Percentiles rank a stretch among this genome's conserved stretches.
Evolutionary conservation across 2,797 vertebrate species (phyloP).

Genomic region (Sebastes reedi): DNA sequence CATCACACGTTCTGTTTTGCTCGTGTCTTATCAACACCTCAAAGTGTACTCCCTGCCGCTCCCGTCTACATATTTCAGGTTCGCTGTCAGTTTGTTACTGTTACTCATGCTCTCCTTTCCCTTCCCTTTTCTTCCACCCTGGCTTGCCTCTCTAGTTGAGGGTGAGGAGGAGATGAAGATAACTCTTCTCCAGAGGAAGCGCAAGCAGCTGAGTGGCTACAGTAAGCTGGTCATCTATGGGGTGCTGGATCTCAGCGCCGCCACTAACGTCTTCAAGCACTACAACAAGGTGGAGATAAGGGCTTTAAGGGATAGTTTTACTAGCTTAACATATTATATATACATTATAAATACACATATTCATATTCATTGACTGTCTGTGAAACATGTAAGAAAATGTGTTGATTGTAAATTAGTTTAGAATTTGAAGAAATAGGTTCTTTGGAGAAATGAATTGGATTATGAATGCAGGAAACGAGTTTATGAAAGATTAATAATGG

Average conservation of each 20-base stretch:
- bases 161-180: constrained; percentile 78
- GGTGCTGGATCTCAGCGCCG: constrained; percentile 85
- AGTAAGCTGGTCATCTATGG: constrained; percentile 89
- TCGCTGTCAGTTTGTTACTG: not conserved
- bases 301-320: not conserved
- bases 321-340: not conserved
- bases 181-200: constrained; percentile 79
- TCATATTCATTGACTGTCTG: not conserved
- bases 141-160: constrained; percentile 32
- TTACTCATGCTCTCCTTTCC: not conserved
- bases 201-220: constrained; percentile 88
- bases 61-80: not conserved
- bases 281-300: constrained; percentile 85
- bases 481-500: not conserved
- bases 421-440: not conserved
- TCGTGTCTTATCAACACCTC: not conserved
- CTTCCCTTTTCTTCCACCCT: not conserved
- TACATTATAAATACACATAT: not conserved
- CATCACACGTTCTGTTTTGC: not conserved
- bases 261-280: constrained; percentile 88
- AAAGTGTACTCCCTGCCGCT: not conserved
- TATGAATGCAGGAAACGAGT: not conserved
- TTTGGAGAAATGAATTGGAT: not conserved
- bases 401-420: not conserved
- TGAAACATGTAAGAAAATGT: not conserved